Evolutionary conservation across 1,140 invertebrate species (phyloP), one percentile per base, ranked within the genome.

Genomic region (Camponotus pennsylvanicus): DNA sequence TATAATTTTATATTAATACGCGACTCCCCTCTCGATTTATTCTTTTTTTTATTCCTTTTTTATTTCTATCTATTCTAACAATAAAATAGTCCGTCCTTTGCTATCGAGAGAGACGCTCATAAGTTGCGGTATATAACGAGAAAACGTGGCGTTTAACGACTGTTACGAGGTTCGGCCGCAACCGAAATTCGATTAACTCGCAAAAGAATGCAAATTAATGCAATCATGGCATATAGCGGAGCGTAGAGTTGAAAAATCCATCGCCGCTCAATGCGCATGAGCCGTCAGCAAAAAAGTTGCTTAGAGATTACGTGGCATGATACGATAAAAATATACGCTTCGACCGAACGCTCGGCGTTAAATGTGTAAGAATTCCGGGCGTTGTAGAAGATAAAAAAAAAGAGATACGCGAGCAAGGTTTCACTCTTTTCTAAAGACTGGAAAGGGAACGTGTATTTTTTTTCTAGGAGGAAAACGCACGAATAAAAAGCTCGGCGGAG

Each of bases 241-340:
- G 27, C 34, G 8, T 21, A 80, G 45, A 78, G 37, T 63, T 85
- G 32, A 42, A 85, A 83, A 85, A 85, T 79, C 34, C 21, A 85
- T 66, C 21, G 42, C 6, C 21, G 40, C 11, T 13, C 18, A 79
- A 45, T 57, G 88, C 88, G 89, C 89, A 89, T 90, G 88, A 89
- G 61, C 85, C 37, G 59, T 57, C 55, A 67, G 37, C 27, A 64
- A 89, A 87, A 87, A 89, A 70, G 59, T 63, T 87, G 85, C 88
- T 87, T 87, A 79, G 69, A 61, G 73, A 75, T 90, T 90, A 89
- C 88, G 88, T 90, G 89, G 88, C 89, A 89, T 45, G 57, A 61
- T 45, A 89, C 3, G 87, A 86, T 89, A 89, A 89, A 89, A 89
- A 89, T 89, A 89, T 86, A 88, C 63, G 32, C 73, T 88, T 18